Evolutionary conservation across 35 echinoderm and acorn worm genomes (phyloP).

Genomic region (Heliocidaris tuberculata): DNA sequence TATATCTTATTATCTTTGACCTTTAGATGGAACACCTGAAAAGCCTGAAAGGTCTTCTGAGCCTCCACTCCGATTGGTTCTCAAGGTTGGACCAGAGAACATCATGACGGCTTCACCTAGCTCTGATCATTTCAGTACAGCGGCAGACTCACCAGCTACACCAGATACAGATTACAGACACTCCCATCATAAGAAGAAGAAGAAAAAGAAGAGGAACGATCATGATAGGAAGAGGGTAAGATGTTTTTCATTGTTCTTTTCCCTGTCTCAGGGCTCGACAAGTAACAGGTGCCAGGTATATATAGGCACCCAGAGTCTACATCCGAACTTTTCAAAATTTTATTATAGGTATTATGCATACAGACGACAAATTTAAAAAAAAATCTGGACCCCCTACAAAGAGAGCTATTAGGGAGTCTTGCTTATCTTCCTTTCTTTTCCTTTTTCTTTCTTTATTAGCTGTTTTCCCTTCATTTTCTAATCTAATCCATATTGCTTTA

Average conservation of each 20-base stretch:
- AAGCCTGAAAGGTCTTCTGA: slow-evolving; percentile 36
- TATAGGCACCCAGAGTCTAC: too few species aligned
- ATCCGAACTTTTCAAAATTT: too few species aligned
- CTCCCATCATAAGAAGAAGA: slow-evolving; percentile 57
- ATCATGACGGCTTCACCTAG: slow-evolving; percentile 54
- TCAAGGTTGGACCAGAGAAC: slow-evolving; percentile 74
- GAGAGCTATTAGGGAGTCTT: too few species aligned
- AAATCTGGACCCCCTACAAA: too few species aligned
- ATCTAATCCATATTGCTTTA: too few species aligned
- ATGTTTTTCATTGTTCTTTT: background rate
- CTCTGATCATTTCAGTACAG: slow-evolving; percentile 48
- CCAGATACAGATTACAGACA: background rate
- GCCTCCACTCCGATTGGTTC: slow-evolving; percentile 77
- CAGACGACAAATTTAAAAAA: too few species aligned
- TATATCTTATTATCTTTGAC: background rate
- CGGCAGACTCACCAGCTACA: slow-evolving; percentile 49
- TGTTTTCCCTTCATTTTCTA: too few species aligned
- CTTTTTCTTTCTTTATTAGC: background rate
- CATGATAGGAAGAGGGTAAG: slow-evolving; percentile 59
- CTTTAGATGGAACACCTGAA: background rate
- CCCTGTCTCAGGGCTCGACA: too few species aligned
- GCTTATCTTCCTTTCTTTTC: too few species aligned
- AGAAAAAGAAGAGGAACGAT: slow-evolving; percentile 81
- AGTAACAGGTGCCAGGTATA: too few species aligned
- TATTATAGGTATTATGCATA: too few species aligned